Evolutionary conservation across 2,888 invertebrate genomes (phyloP).

Genomic region (Boloria euphrosyne): DNA sequence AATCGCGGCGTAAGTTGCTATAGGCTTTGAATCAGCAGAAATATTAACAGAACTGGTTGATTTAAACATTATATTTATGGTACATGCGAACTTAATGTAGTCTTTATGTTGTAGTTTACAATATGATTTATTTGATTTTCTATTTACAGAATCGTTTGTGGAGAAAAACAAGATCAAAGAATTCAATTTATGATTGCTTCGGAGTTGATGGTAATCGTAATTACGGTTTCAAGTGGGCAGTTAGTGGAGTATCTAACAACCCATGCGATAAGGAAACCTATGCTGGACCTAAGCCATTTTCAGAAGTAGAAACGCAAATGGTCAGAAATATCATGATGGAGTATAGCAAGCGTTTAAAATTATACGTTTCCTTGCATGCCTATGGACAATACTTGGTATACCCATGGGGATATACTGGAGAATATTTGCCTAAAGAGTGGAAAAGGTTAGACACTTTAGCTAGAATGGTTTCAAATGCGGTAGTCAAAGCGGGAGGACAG

Average conservation of each 20-base stretch:
- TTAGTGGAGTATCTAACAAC: constrained; percentile 83
- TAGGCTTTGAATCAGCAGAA: background rate
- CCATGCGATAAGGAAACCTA: constrained; percentile 83
- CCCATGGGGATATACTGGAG: constrained; percentile 84
- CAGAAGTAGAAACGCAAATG: constrained; percentile 83
- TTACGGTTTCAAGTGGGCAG: constrained; percentile 86
- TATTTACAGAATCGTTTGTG: constrained; percentile 82
- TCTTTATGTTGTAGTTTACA: background rate
- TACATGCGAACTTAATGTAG: too few species aligned
- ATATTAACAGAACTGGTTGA: background rate
- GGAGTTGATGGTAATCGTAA: constrained; percentile 88
- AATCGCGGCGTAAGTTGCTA: constrained; percentile 49
- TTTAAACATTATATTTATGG: background rate
- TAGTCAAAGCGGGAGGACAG: constrained; percentile 66
- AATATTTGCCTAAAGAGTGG: constrained; percentile 74
- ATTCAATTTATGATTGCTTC: constrained; percentile 59
- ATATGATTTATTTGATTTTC: background rate
- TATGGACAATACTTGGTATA: constrained; percentile 85
- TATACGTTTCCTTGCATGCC: constrained; percentile 87
- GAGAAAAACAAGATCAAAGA: constrained; percentile 83
- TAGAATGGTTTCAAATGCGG: constrained; percentile 63
- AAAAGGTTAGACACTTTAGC: constrained; percentile 70
- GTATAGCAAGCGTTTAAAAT: constrained; percentile 75
- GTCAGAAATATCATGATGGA: constrained; percentile 79
- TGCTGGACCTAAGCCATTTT: constrained; percentile 82